Evolutionary conservation across 2,113 vertebrate genomes (phyloP), one percentile per base, ranked within the genome.

Genomic region (Ibidorhyncha struthersii): DNA sequence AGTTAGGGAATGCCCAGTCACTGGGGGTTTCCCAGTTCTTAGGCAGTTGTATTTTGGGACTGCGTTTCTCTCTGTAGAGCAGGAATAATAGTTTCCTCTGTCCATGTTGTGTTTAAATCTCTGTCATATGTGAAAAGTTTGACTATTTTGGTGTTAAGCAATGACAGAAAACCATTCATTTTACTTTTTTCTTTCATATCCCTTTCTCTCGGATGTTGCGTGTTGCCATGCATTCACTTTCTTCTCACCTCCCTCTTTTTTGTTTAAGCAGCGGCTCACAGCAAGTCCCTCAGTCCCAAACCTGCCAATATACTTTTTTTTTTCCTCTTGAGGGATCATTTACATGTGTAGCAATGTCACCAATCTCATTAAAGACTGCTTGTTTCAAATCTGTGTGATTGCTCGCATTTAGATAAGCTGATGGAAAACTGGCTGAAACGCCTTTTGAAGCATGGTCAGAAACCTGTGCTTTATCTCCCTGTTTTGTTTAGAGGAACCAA

Each of bases 401-500:
- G 84, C 52, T 93, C 11, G 9, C 82, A 65, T 95, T 94, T 95
- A 81, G 77, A 84, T 67, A 63, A 77, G 43, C 23, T 34, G 18
- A n/a, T 40, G 23, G 53, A 81, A 83, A 83, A 49, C 40, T 53
- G 50, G 12, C 40, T 91, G 62, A 87, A 97, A 89, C 19, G n/a
- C 67, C 17, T 80, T 96, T 93, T 89, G 73, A 88, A 83, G 36
- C 7, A 16, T 53, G 66, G 43, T 86, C 97, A 96, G 77, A 96
- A 96, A 86, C 12, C 59, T 98, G 82, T 89, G 91, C 81, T 96
- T 98, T 97, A 93, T 91, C 95, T 97, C 96, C 96, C 25, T 79
- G 62, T 95, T 98, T 97, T 77, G 96, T 98, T 98, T 98, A 96
- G 66, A 77, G 76, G 90, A 93, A 86, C 26, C 16, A 74, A 86